These are phyloP conservation scores for Hoplias malabaricus DNA, from an alignment of 2,113 vertebrate species.

Conservation along the genomic window DNA sequence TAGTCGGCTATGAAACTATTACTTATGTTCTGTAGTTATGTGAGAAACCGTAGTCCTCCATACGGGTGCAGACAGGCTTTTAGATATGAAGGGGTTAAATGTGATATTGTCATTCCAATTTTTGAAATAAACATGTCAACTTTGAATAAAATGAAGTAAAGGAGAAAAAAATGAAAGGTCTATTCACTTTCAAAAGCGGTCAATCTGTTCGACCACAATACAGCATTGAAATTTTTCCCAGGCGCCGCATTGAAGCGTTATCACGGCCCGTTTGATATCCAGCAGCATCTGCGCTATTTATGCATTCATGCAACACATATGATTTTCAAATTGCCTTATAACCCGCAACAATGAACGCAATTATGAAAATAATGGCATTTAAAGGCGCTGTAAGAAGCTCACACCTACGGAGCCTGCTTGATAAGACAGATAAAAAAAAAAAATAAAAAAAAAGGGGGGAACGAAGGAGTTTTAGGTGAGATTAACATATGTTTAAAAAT, in stretches of 20 bases:
- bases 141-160: not conserved
- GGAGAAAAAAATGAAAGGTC: not conserved
- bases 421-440: conserved; percentile 66
- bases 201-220: conserved; percentile 8
- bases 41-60: not conserved
- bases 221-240: conserved; percentile 59
- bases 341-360: conserved; percentile 74
- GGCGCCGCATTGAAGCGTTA: conserved; percentile 53
- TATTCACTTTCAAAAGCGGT: not conserved
- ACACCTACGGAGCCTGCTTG: conserved; percentile 72
- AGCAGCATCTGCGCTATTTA: conserved; percentile 59
- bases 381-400: conserved; percentile 64
- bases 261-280: conserved; percentile 60
- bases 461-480: conserved; percentile 71
- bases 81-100: not conserved
- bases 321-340: conserved; percentile 72
- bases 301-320: conserved; percentile 71
- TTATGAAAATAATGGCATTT: conserved; percentile 79
- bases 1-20: too few species aligned
- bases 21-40: not conserved
- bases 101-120: not conserved
- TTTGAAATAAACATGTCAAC: conserved; percentile 30
- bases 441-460: conserved; percentile 59
- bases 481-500: conserved; percentile 82
- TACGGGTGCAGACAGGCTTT: not conserved